These are phyloP conservation scores for Enteromius afrohamiltoni DNA, from an alignment of 2,797 vertebrate genomes.

Conservation along the genomic window DNA sequence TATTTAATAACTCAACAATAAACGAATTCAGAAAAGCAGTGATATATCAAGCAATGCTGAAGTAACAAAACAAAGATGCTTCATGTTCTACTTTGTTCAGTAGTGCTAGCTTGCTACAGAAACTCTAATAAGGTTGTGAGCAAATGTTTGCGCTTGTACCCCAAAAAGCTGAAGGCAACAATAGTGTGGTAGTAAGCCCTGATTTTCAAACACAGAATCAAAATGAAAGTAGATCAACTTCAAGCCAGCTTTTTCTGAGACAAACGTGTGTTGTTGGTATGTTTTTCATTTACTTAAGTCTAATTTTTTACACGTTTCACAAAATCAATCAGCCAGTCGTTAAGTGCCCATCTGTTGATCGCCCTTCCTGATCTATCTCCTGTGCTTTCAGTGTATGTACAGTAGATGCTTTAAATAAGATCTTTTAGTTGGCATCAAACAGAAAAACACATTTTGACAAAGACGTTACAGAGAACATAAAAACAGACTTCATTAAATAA, in stretches of 20 bases:
- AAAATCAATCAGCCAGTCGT: not conserved
- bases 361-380: not conserved
- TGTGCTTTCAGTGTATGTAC: slow-evolving; percentile 20
- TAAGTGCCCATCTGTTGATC: not conserved
- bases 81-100: not conserved
- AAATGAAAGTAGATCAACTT: not conserved
- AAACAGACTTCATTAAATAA: slow-evolving; percentile 15
- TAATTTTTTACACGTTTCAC: not conserved
- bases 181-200: slow-evolving; percentile 19
- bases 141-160: not conserved
- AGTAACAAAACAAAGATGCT: slow-evolving; percentile 13
- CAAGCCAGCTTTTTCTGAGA: not conserved
- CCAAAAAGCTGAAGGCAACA: slow-evolving; percentile 35
- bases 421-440: not conserved
- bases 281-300: not conserved
- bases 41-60: not conserved
- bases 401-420: slow-evolving; percentile 11
- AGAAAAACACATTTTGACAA: not conserved
- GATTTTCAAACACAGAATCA: slow-evolving; percentile 11
- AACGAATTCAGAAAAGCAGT: slow-evolving; percentile 12
- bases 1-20: slow-evolving; percentile 15
- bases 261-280: not conserved
- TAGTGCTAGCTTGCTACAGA: not conserved
- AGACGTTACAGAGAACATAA: not conserved
- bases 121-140: slow-evolving; percentile 9